A percentile compares a stretch with the other conserved stretches of the same genome.
These are phyloP conservation scores for Acanthurus tractus DNA, from an alignment of 2,797 vertebrate genomes.

Conservation along the genomic window DNA sequence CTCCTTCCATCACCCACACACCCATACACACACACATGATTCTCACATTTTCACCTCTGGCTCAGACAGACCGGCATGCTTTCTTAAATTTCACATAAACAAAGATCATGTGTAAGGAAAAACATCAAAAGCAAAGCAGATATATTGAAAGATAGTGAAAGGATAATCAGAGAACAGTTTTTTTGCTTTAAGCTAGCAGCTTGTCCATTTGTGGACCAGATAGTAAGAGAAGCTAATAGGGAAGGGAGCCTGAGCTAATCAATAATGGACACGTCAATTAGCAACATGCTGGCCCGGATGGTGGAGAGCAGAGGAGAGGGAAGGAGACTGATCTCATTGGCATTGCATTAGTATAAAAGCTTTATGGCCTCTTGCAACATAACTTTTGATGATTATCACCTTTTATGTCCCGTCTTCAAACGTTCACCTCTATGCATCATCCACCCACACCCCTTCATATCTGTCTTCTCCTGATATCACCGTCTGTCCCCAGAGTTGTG, in stretches of 20 bases:
- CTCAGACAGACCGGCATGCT: not conserved
- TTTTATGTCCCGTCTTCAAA: not conserved
- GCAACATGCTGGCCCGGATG: constrained; percentile 31
- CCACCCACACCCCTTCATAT: not conserved
- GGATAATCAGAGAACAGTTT: constrained; percentile 2
- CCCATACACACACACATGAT: constrained; percentile 1
- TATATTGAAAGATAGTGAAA: not conserved
- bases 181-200: constrained; percentile 3
- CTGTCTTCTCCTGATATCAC: not conserved
- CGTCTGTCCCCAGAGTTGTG: not conserved
- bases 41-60: constrained; percentile 1
- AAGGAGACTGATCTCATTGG: constrained; percentile 4
- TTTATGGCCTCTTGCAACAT: constrained; percentile 20
- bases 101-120: not conserved
- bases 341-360: constrained; percentile 1
- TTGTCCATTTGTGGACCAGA: constrained; percentile 37
- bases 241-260: constrained; percentile 50
- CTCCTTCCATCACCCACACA: not conserved
- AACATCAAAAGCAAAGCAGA: not conserved
- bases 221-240: constrained; percentile 55
- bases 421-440: not conserved
- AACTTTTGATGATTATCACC: not conserved
- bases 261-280: constrained; percentile 63
- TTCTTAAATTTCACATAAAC: not conserved
- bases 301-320: not conserved